Base-by-base conservation (phyloP, 1,140 invertebrate species). In the Camponotus vicinus region DNA sequence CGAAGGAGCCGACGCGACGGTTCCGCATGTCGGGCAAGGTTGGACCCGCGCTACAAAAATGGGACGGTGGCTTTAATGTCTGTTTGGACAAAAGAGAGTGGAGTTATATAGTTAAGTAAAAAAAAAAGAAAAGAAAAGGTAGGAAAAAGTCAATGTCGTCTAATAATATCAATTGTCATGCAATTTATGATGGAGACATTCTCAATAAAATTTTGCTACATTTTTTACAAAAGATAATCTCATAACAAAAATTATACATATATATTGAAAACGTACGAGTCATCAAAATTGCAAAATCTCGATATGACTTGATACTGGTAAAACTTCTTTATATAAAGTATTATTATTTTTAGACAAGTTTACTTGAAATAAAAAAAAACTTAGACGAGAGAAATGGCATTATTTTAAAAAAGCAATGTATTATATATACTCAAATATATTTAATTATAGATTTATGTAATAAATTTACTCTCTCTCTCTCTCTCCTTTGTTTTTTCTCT, bases 1-100 rank as follows among this genome's bases (percentile, higher is more conserved):
- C 42, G 77, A 73, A 82, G 27, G 52, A 73, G 40, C 11, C 63
- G 69, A 61, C 69, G 69, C 64, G 69, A 73, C 69, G 69, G 69
- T 83, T 71, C 69, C 67, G 64, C 45, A 69, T 73, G 69, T 63
- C 79, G 79, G 55, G 40, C 79, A 83, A 83, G 79, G 55, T 83
- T 83, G 69, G 63, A 75, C 67, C 37, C 27, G 37, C 13, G 52
- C 45, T 52, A 52, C 69, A 69, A 52, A 73, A 82, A 73, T 82
- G 79, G 79, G n/a, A 83, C 79, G 55, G 27, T 9, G 57, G 34
- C 40, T 45, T 45, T 70, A 73, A 59, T 73, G 21, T 45, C 37
- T 61, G 21, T 11, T 34, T 7, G 40, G 8, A n/a, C 27, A 18
- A 75, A 71, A 61, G 42, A 61, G 69, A 21, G 13, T 21, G 52